Evolutionary conservation across 2,797 vertebrate species (phyloP).

Genomic region (Neomorphus geoffroyi): DNA sequence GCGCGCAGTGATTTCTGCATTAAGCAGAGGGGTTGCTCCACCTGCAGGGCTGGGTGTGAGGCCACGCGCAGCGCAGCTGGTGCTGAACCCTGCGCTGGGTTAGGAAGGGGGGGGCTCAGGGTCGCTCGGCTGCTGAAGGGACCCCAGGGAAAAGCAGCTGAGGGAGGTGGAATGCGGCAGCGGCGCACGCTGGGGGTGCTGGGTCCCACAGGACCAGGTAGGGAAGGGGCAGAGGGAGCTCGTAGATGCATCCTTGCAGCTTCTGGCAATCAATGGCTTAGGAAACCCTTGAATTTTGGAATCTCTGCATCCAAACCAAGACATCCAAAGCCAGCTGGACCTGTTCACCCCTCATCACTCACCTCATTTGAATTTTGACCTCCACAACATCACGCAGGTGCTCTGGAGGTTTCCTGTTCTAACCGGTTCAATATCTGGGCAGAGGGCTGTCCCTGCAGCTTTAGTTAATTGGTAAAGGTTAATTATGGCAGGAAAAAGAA

Average conservation of each 20-base stretch:
- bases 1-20: background rate
- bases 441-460: background rate
- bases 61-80: fast-evolving
- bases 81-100: too few relatives aligned
- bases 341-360: background rate
- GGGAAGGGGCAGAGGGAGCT: background rate
- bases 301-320: background rate
- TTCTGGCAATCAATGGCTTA: background rate
- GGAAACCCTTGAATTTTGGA: background rate
- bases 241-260: background rate
- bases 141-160: too few relatives aligned
- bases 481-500: background rate
- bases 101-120: background rate
- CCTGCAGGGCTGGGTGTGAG: fast-evolving
- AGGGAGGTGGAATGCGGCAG: background rate
- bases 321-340: background rate
- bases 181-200: background rate
- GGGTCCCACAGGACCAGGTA: background rate
- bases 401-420: background rate
- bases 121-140: background rate
- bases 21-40: background rate
- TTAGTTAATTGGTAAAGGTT: background rate
- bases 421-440: background rate
- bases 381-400: background rate
- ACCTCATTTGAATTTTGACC: fast-evolving